Conservation (phyloP, 2,113 vertebrate species). For the Corydoras sp. region DNA sequence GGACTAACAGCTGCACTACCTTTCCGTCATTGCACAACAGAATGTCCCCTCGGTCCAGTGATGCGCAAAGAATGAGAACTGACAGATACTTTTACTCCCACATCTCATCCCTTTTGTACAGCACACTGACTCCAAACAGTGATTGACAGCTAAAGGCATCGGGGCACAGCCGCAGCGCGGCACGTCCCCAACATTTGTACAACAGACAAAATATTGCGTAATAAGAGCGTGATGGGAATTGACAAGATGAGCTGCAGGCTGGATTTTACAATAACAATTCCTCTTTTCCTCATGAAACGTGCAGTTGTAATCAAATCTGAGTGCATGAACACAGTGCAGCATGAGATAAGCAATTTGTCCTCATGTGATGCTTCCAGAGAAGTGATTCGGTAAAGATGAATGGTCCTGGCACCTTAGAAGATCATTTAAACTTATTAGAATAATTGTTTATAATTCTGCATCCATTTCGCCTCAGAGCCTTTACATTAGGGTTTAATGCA, state of each 20-base stretch:
- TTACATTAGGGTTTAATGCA: too few relatives aligned
- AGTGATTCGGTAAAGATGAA: too few relatives aligned
- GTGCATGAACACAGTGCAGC: background rate
- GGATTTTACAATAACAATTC: conserved; percentile 16
- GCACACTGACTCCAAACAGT: conserved; percentile 33
- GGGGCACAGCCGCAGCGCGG: conserved; percentile 13
- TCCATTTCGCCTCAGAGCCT: too few relatives aligned
- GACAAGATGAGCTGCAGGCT: conserved; percentile 26
- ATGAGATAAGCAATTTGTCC: background rate
- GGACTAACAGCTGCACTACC: conserved; percentile 29
- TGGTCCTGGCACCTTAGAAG: too few relatives aligned
- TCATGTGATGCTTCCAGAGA: background rate
- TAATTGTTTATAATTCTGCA: too few relatives aligned
- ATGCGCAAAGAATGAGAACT: conserved; percentile 38
- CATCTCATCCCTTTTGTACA: conserved; percentile 16
- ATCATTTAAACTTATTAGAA: too few relatives aligned
- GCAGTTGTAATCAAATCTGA: background rate
- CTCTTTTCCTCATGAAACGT: background rate
- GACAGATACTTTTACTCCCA: conserved; percentile 28
- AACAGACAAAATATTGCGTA: conserved; percentile 36
- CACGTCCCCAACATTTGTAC: conserved; percentile 16
- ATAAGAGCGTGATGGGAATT: conserved; percentile 28
- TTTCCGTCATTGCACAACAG: conserved; percentile 27
- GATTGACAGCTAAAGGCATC: conserved; percentile 44
- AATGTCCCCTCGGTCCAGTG: conserved; percentile 30